Percentiles rank a stretch among this genome's conserved stretches.
Conservation (phyloP, 2,113 vertebrate species). For the Calypte anna region DNA sequence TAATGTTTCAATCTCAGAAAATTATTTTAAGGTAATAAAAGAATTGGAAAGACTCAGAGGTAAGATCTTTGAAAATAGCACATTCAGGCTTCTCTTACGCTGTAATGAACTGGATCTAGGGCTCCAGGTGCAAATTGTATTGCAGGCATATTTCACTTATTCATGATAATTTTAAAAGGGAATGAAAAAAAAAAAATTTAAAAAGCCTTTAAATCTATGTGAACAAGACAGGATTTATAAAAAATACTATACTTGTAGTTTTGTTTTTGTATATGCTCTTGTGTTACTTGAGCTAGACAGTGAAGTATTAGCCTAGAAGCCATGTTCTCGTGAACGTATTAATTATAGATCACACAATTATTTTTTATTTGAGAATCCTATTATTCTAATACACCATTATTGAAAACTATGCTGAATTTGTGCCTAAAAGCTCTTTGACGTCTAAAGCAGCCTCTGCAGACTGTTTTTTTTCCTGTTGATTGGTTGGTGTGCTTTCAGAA, state of each 20-base stretch:
- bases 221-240: neutral
- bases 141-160: neutral
- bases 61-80: constrained; percentile 42
- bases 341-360: neutral
- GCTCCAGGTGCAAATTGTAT: neutral
- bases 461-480: neutral
- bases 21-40: constrained; percentile 70
- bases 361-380: neutral
- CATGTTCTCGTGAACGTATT: neutral
- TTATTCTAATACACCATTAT: neutral
- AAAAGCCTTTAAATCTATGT: neutral
- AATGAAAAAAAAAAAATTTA: neutral
- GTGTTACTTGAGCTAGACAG: neutral
- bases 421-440: neutral
- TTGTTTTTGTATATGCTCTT: neutral
- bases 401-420: neutral
- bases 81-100: neutral
- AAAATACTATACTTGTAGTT: neutral
- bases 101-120: neutral
- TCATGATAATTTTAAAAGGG: constrained; percentile 28
- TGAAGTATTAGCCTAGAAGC: neutral
- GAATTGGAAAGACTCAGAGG: constrained; percentile 49
- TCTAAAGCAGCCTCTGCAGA: neutral
- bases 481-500: neutral
- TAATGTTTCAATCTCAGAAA: constrained; percentile 73